These are phyloP conservation scores for Nilaparvata lugens DNA, from an alignment of 1,140 invertebrate genomes.

Conservation along the genomic window DNA sequence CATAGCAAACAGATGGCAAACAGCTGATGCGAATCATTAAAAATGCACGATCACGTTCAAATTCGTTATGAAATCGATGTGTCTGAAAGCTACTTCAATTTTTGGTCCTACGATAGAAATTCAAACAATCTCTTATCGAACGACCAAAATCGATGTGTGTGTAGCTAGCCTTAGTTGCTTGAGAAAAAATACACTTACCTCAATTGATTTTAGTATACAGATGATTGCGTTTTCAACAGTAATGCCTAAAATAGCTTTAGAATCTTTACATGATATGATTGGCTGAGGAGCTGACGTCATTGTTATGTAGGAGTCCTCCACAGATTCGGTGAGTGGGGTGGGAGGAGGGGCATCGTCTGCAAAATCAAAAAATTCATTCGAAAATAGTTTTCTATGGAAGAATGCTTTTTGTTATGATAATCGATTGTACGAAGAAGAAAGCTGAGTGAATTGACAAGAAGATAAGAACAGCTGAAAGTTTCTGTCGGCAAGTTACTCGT, in stretches of 20 bases:
- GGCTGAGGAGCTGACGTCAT: conserved; percentile 39
- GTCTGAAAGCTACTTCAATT: too few relatives aligned
- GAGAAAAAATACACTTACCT: conserved; percentile 30
- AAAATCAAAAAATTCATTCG: not conserved
- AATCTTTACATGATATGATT: conserved; percentile 29
- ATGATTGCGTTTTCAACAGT: conserved; percentile 42
- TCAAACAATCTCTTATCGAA: too few relatives aligned
- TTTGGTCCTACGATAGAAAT: too few relatives aligned
- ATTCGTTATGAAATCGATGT: too few relatives aligned
- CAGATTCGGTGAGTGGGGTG: conserved; percentile 29
- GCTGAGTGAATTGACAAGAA: not conserved
- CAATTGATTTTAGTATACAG: conserved; percentile 38
- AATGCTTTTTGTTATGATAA: too few relatives aligned
- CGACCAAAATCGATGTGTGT: too few relatives aligned
- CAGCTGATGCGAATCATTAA: too few relatives aligned
- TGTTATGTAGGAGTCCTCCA: conserved; percentile 42
- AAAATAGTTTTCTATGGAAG: not conserved
- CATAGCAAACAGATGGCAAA: too few relatives aligned
- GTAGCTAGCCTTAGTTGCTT: too few relatives aligned
- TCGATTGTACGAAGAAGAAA: too few relatives aligned
- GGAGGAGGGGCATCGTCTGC: conserved; percentile 34
- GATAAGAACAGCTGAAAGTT: not conserved
- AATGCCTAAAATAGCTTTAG: conserved; percentile 34
- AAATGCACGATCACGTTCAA: too few relatives aligned
- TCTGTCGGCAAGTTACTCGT: too few relatives aligned